phyloP scores from a whole-genome alignment of 1,140 invertebrate genomes.

The Zaprionus ghesquierei region DNA sequence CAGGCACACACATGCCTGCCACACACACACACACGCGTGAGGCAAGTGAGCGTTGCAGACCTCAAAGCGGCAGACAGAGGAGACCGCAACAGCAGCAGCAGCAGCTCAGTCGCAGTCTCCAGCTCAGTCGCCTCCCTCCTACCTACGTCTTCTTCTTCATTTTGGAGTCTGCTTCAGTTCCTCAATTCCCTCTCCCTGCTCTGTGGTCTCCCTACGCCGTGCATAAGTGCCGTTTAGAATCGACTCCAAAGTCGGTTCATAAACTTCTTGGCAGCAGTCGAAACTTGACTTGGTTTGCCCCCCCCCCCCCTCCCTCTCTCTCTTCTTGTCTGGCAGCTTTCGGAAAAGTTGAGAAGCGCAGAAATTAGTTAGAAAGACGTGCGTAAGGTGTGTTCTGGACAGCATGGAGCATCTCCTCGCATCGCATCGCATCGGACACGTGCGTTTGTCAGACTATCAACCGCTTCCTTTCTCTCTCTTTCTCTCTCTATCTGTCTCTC shows the following conservation, averaged over 20 bases:
- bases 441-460: conserved; percentile 32
- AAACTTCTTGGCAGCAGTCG: conserved; percentile 59
- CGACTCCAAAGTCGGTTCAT: conserved; percentile 25
- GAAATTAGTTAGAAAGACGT: conserved; percentile 73
- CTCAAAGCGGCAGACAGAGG: conserved; percentile 1
- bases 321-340: not conserved
- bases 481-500: not conserved
- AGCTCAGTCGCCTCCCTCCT: not conserved
- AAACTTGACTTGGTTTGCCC: conserved; percentile 15
- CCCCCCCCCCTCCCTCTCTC: not conserved
- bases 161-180: not conserved
- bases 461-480: not conserved
- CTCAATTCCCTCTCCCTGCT: not conserved
- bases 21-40: not conserved
- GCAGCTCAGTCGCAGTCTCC: not conserved
- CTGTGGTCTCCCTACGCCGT: conserved; percentile 24
- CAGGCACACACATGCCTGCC: conserved; percentile 6
- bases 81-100: conserved; percentile 24
- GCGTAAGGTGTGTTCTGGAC: conserved; percentile 67
- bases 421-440: conserved; percentile 11
- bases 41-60: not conserved
- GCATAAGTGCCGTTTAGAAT: conserved; percentile 68
- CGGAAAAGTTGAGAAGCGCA: conserved; percentile 59
- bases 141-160: not conserved
- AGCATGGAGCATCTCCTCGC: conserved; percentile 48